Conservation (phyloP, 2,797 vertebrate species). For the Tragelaphus oryx region DNA sequence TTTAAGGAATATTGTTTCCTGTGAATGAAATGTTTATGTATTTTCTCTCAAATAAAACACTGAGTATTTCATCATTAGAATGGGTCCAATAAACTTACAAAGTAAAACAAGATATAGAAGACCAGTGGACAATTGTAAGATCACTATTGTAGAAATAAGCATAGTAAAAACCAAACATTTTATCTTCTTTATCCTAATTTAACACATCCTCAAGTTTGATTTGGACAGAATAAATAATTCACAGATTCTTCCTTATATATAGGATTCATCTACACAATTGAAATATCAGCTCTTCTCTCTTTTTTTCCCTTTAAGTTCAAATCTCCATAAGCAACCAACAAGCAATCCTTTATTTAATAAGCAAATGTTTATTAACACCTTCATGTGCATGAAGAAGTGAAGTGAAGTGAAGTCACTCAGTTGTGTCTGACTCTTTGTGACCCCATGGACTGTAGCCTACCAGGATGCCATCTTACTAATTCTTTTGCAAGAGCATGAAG, state of each 20-base stretch:
- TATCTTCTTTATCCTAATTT: not conserved
- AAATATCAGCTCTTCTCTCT: not conserved
- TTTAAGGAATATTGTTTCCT: not conserved
- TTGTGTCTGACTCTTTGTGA: not conserved
- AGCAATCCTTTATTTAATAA: not conserved
- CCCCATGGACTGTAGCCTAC: not conserved
- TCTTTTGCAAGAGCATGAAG: not conserved
- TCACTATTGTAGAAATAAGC: not conserved
- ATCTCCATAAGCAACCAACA: not conserved
- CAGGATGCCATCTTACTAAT: not conserved
- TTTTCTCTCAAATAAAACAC: not conserved
- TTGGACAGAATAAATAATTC: not conserved
- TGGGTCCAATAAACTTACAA: accelerated
- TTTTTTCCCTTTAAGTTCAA: not conserved
- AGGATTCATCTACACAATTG: not conserved
- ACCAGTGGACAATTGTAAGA: not conserved
- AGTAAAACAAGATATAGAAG: not conserved
- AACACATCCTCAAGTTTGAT: not conserved
- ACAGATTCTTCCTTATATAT: not conserved
- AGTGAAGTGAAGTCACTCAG: not conserved
- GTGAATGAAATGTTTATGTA: not conserved
- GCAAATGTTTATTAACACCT: not conserved
- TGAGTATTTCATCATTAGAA: not conserved
- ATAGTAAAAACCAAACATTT: not conserved
- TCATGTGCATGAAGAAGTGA: not conserved